Percentiles rank a stretch among this genome's conserved stretches.
phyloP scores from a whole-genome alignment of 2,888 invertebrate genomes.

The Erebia aethiops region DNA sequence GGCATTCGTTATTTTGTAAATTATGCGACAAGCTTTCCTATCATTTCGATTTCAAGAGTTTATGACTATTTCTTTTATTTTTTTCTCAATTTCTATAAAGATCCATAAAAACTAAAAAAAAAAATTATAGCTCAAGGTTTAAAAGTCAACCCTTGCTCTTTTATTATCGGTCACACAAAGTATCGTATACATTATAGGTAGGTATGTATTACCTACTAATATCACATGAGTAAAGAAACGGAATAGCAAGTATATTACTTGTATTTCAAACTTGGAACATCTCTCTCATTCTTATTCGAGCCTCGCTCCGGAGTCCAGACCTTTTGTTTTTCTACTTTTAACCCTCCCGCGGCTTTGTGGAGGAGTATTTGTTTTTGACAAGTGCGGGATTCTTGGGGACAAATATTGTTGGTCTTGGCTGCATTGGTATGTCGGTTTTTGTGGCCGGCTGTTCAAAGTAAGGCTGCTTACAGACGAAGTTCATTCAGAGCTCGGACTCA shows the following conservation, averaged over 20 bases:
- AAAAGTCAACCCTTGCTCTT: conserved; percentile 52
- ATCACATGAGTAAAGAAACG: too few species aligned
- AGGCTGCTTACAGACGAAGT: conserved; percentile 2
- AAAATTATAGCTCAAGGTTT: conserved; percentile 26
- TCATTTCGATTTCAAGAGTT: too few species aligned
- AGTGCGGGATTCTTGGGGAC: conserved; percentile 69
- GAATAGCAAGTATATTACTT: too few species aligned
- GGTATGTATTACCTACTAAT: too few species aligned
- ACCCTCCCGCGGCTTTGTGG: conserved; percentile 64
- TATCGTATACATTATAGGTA: conserved; percentile 65
- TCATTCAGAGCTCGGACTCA: too few species aligned
- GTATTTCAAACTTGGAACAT: conserved; percentile 55
- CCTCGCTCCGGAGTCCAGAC: conserved; percentile 50
- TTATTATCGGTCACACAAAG: conserved; percentile 61
- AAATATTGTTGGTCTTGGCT: conserved; percentile 53
- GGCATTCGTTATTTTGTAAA: too few species aligned
- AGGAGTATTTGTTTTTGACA: conserved; percentile 75
- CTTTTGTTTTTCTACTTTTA: conserved; percentile 72
- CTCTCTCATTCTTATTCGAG: conserved; percentile 63
- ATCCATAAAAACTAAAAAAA: conserved; percentile 6
- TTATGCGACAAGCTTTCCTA: too few species aligned
- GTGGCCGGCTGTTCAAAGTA: conserved; percentile 47
- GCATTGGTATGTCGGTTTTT: conserved; percentile 57
- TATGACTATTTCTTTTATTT: too few species aligned
- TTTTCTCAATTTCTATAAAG: too few species aligned